These are phyloP conservation scores for Sebastiscus tertius DNA, from an alignment of 2,797 vertebrate genomes.

Conservation along the genomic window DNA sequence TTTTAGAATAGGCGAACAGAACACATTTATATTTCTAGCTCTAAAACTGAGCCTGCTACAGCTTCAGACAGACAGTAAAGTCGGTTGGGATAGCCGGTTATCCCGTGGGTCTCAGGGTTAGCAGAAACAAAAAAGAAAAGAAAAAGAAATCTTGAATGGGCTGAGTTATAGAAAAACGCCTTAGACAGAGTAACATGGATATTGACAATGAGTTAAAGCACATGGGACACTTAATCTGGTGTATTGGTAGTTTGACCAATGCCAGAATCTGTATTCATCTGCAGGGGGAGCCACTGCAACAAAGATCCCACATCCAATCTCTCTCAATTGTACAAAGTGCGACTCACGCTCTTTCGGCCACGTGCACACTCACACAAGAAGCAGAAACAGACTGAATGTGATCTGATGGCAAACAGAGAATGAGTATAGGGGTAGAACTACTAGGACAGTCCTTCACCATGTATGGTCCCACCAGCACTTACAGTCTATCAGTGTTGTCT, in stretches of 20 bases:
- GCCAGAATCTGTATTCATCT: slow-evolving; percentile 5
- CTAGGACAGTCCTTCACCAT: no score
- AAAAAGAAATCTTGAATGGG: neutral
- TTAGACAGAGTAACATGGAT: neutral
- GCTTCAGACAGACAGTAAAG: no score
- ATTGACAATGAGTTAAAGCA: neutral
- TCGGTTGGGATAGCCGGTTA: no score
- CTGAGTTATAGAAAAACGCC: neutral
- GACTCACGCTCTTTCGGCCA: neutral
- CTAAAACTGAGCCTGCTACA: no score
- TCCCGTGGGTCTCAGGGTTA: neutral
- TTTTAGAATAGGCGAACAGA: no score
- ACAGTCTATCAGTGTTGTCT: neutral
- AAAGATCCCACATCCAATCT: neutral
- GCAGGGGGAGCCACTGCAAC: slow-evolving; percentile 26
- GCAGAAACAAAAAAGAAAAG: neutral
- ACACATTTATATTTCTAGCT: no score
- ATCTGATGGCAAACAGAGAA: no score
- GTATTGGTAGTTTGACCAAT: neutral
- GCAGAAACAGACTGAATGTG: no score
- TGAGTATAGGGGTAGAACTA: no score
- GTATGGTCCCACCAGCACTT: no score
- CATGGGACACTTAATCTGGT: neutral
- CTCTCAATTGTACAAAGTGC: neutral
- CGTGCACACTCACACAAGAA: neutral